Conservation (phyloP, 2,113 vertebrate species). For the Oophaga pumilio region DNA sequence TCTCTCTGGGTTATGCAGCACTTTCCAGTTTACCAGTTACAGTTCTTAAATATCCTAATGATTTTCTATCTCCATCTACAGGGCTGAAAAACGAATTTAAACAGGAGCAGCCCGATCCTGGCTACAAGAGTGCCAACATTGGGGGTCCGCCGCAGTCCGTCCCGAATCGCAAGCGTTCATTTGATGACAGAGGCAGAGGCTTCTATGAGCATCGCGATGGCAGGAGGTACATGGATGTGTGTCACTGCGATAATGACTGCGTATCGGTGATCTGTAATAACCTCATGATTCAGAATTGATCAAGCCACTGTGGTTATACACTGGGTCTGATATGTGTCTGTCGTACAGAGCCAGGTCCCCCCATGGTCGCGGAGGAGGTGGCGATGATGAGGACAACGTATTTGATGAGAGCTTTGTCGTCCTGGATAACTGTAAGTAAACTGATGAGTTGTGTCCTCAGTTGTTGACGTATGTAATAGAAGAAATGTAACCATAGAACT, state of each 20-base stretch:
- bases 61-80: slow-evolving; percentile 6
- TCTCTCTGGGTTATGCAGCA: too few species aligned
- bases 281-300: too few species aligned
- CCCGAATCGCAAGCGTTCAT: slow-evolving; percentile 78
- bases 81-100: slow-evolving; percentile 70
- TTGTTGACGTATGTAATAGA: background rate
- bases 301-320: too few species aligned
- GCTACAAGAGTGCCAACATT: slow-evolving; percentile 21
- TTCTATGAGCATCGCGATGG: slow-evolving; percentile 87
- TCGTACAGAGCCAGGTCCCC: slow-evolving; percentile 80
- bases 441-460: background rate
- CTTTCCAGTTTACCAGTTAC: too few species aligned
- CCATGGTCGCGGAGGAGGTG: slow-evolving; percentile 84
- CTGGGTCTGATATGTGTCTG: slow-evolving; percentile 21
- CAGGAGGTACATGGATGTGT: slow-evolving; percentile 71
- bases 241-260: background rate
- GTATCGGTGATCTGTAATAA: too few species aligned
- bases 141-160: slow-evolving; percentile 61
- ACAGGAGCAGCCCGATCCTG: slow-evolving; percentile 57
- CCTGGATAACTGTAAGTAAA: slow-evolving; percentile 86
- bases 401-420: slow-evolving; percentile 85
- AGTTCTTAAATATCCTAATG: too few species aligned
- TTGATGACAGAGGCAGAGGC: slow-evolving; percentile 78
- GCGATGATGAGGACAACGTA: slow-evolving; percentile 88
- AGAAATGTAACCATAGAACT: background rate